Evolutionary conservation across 2,797 vertebrate species (phyloP).

Genomic region (Anabas testudineus): DNA sequence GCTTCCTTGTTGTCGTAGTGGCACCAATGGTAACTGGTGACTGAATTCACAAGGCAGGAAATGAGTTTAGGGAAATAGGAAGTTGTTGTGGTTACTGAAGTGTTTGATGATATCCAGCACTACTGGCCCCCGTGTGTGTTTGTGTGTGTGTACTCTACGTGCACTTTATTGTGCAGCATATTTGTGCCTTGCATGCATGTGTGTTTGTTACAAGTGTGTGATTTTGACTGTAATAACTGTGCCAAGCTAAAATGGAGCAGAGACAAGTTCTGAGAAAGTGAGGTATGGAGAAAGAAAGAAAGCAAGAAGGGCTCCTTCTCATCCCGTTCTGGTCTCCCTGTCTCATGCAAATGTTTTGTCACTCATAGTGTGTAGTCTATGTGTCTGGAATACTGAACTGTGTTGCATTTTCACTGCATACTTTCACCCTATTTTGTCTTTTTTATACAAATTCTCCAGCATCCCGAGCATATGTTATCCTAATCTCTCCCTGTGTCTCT

Average conservation of each 20-base stretch:
- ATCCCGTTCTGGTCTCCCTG: constrained; percentile 1
- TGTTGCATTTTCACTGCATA: constrained; percentile 25
- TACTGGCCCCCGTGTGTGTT: constrained; percentile 37
- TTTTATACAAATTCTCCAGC: constrained; percentile 24
- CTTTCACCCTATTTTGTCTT: constrained; percentile 9
- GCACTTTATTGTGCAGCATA: constrained; percentile 12
- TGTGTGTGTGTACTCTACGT: constrained; percentile 22
- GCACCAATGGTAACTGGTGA: constrained; percentile 48
- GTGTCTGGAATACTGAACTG: constrained; percentile 8
- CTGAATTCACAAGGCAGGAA: constrained; percentile 76
- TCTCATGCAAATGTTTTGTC: constrained; percentile 15
- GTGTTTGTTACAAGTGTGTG: constrained; percentile 29
- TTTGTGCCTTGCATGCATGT: constrained; percentile 9
- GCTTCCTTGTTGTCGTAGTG: constrained; percentile 39
- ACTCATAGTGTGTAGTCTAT: constrained; percentile 8
- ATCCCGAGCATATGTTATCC: constrained; percentile 46
- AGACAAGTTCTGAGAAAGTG: constrained; percentile 35
- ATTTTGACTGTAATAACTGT: constrained; percentile 53
- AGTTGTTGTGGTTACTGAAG: constrained; percentile 86
- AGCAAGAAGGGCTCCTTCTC: not conserved
- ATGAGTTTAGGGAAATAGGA: constrained; percentile 80
- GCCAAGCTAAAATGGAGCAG: constrained; percentile 47
- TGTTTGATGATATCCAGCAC: constrained; percentile 81
- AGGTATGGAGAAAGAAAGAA: constrained; percentile 14
- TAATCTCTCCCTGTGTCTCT: constrained; percentile 50